Evolutionary conservation across 2,797 vertebrate genomes (phyloP).

Genomic region (Periparus ater): DNA sequence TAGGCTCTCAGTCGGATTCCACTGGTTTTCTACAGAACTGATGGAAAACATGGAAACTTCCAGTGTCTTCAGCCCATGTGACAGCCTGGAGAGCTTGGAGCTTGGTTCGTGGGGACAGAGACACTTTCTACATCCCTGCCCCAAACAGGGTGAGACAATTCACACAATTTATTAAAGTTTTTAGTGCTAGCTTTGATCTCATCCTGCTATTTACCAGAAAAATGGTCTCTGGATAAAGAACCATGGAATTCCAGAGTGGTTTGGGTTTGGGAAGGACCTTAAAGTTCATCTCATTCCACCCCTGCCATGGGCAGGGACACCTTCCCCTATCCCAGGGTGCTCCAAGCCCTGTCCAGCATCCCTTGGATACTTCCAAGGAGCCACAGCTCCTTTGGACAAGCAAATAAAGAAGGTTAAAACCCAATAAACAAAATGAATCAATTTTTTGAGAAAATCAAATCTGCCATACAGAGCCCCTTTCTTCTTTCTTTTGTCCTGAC

Average conservation of each 20-base stretch:
- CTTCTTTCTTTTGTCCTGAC: not conserved
- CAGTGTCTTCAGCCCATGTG: not conserved
- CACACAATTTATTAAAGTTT: not conserved
- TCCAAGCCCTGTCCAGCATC: not conserved
- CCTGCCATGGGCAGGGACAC: not conserved
- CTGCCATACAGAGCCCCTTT: not conserved
- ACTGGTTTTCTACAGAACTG: not conserved
- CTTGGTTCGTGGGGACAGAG: not conserved
- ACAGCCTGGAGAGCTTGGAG: not conserved
- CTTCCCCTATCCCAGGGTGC: not conserved
- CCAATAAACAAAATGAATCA: not conserved
- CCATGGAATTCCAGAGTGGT: not conserved
- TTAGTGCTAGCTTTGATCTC: not conserved
- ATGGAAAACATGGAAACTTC: accelerated
- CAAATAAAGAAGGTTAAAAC: not conserved
- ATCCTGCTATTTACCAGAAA: not conserved
- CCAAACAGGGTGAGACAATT: not conserved
- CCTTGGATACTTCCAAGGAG: not conserved
- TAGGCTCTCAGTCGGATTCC: accelerated
- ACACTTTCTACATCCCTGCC: not conserved
- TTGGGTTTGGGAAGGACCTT: not conserved
- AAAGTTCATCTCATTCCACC: not conserved
- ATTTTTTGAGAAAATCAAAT: not conserved
- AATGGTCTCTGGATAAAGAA: not conserved
- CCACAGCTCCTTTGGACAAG: not conserved